Evolutionary conservation across 1,140 invertebrate species (phyloP), one percentile per base, ranked within the genome.

Genomic region (Geopemphigus sp.): DNA sequence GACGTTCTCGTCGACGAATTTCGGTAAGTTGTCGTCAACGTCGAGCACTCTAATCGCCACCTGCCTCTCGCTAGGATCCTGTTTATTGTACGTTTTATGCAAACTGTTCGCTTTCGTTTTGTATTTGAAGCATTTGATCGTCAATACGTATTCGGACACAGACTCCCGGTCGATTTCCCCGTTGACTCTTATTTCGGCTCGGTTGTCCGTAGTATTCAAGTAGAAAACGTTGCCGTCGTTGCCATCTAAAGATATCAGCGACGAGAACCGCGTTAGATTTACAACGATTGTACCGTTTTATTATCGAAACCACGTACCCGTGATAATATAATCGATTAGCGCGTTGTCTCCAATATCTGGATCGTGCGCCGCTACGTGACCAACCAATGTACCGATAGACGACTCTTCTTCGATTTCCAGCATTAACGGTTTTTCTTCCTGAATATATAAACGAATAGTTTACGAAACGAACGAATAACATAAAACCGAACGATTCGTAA

Each of bases 331-430:
- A 82, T 92, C 91, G 53, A 93, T 91, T 68, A 90, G 89, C 0
- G 91, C 91, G 84, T 94, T 93, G 26, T 92, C 91, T 15, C 87
- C 91, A 19, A 91, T 88, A 83, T 94, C 93, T 82, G 91, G 89
- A 83, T 94, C 93, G 29, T 91, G 84, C 0, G 92, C 92, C 82
- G 88, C 86, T 17, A 94, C 84, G 50, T 87, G 86, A 1, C 92
- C 92, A 6, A 94, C 88, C n/a, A 88, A 85, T 0, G 89, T 89
- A 22, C 89, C 91, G 0, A 88, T 83, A 1, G 89, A 86, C 1
- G 88, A 85, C 83, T 94, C 92, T 85, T 94, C 93, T 24, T 88
- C 85, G 0, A 92, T 85, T 0, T 84, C 85, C 81, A 94, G 86
- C 45, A 89, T 85, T 11, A 92, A 53, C 0, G 92, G 91, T 24